Evolutionary conservation across 2,113 vertebrate genomes (phyloP), one percentile per base, ranked within the genome.

Genomic region (Petaurus breviceps): DNA sequence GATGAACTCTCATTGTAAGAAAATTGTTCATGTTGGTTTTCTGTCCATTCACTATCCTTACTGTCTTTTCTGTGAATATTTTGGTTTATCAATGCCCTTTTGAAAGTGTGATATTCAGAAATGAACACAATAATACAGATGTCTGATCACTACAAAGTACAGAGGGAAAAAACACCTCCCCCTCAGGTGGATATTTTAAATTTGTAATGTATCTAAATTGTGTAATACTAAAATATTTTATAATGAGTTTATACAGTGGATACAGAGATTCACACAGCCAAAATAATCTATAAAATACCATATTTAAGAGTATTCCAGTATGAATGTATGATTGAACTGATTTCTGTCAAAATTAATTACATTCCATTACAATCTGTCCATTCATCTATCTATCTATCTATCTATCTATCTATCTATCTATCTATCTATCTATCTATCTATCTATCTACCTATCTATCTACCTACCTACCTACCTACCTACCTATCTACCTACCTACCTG

Each of bases 311-410:
- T 19, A 91, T 8, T 24, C 3, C 3, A 51, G 6, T 31, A 50
- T 37, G 28, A 52, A 68, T 28, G 31, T 46, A 43, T 47, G 61
- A 28, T 14, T 90, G 12, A 92, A 47, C 14, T 23, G 31, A 51
- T 91, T 52, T 52, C 28, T n/a, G 49, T 19, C 49, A 90, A 46
- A 47, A 51, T 37, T 68, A 37, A 55, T 31, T 16, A 23, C 55
- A 92, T 61, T 91, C 53, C 51, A 46, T 93, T 90, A 54, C 28
- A 23, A 84, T 94, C 89, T 52, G 31, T 49, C 95, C 91, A 54
- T 28, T 55, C 5, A 77, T 77, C 14, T 5, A n/a, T 19, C 4
- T 3, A 68, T 16, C 61, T 10, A 68, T 16, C 31, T 5, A 28
- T 10, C 26, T 11, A 57, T 55, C 25, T 24, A 54, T 54, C 22